A percentile compares a stretch with the other conserved stretches of the same genome.
These are phyloP conservation scores for Zaprionus lachaisei DNA, from an alignment of 1,140 invertebrate species.

Conservation along the genomic window DNA sequence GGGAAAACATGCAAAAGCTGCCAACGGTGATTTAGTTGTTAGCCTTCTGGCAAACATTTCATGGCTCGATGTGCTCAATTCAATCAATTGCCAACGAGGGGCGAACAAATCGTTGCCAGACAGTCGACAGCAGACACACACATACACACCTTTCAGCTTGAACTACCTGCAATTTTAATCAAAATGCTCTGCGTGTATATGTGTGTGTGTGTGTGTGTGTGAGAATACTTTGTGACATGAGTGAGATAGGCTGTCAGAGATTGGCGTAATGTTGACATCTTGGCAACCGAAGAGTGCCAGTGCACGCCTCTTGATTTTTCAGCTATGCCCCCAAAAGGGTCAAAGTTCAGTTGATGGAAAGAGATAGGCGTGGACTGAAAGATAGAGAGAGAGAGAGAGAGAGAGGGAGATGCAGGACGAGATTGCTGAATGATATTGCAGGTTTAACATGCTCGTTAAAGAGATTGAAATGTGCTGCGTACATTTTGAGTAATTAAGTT, in stretches of 20 bases:
- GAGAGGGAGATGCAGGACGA: not conserved
- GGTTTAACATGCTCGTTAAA: slow-evolving; percentile 4
- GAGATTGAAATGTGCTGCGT: not conserved
- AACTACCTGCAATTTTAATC: slow-evolving; percentile 58
- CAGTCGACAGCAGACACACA: slow-evolving; percentile 19
- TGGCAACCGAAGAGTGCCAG: slow-evolving; percentile 43
- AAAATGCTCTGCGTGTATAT: slow-evolving; percentile 31
- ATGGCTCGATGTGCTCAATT: slow-evolving; percentile 61
- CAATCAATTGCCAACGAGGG: slow-evolving; percentile 57
- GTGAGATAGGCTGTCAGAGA: slow-evolving; percentile 48
- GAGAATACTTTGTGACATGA: slow-evolving; percentile 44
- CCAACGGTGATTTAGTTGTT: slow-evolving; percentile 61
- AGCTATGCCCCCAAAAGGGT: slow-evolving; percentile 9
- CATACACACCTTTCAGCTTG: slow-evolving; percentile 21
- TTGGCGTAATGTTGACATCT: slow-evolving; percentile 49
- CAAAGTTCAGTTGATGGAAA: not conserved
- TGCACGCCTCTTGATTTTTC: slow-evolving; percentile 18
- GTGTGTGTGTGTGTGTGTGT: not conserved
- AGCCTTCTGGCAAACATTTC: slow-evolving; percentile 59
- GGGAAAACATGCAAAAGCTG: slow-evolving; percentile 52
- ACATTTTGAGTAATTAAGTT: not conserved
- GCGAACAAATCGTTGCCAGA: slow-evolving; percentile 53
- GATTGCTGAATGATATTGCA: not conserved
- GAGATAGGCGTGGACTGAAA: not conserved
- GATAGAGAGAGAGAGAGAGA: not conserved